phyloP scores from a whole-genome alignment of 1,140 invertebrate species.

The Nebria ingens region DNA sequence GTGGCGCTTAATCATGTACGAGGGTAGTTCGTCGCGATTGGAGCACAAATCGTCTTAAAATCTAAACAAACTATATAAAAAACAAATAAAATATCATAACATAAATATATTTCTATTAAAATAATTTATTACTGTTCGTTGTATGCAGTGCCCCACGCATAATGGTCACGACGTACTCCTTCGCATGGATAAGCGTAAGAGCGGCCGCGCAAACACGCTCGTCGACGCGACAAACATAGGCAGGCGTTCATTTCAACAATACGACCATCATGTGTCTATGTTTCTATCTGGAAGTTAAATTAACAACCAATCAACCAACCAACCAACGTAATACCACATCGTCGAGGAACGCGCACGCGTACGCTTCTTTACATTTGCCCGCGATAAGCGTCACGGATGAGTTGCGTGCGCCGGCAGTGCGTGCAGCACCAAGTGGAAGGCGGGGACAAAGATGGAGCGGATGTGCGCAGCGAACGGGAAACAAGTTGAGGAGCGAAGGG shows the following conservation, averaged over 20 bases:
- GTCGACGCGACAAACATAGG: not conserved
- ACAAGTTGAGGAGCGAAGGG: too few species aligned
- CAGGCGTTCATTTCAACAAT: too few species aligned
- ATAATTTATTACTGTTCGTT: constrained; percentile 9
- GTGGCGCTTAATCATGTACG: not conserved
- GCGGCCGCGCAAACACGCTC: not conserved
- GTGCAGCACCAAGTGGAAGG: not conserved
- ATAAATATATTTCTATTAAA: constrained; percentile 10
- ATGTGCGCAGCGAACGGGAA: not conserved
- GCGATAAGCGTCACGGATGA: constrained; percentile 3
- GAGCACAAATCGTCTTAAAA: not conserved
- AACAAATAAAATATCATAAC: constrained; percentile 8
- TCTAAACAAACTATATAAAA: constrained; percentile 10
- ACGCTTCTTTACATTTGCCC: not conserved
- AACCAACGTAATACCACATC: not conserved
- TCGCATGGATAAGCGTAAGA: not conserved
- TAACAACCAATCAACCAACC: too few species aligned
- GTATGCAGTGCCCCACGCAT: not conserved
- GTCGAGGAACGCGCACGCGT: not conserved
- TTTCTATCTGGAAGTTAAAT: too few species aligned
- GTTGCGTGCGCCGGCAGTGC: not conserved
- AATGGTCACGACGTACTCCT: not conserved
- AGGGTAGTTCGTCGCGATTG: not conserved
- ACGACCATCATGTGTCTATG: too few species aligned
- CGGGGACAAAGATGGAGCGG: not conserved